These are phyloP conservation scores for Gallinago stenura DNA, from an alignment of 2,797 vertebrate genomes.

Conservation along the genomic window DNA sequence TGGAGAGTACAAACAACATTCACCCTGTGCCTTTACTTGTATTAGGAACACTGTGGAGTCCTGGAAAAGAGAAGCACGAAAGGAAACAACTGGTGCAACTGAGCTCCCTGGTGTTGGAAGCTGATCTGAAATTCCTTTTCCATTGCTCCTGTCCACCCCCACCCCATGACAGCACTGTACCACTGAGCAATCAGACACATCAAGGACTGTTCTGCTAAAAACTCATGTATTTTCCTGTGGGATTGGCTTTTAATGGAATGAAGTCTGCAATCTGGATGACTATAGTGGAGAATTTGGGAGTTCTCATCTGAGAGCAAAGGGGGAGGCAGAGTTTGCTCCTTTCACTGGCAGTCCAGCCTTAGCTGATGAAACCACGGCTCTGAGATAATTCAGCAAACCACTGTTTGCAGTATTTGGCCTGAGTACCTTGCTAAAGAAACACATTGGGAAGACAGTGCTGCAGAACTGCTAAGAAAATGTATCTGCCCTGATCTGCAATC, in stretches of 20 bases:
- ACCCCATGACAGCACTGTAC: neutral
- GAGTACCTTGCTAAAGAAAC: neutral
- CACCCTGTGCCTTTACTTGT: neutral
- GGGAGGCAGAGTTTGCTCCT: neutral
- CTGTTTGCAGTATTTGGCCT: neutral
- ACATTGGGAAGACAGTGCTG: neutral
- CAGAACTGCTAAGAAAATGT: neutral
- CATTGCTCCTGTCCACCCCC: neutral
- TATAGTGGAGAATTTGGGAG: neutral
- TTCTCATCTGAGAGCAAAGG: neutral
- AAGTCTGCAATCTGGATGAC: neutral
- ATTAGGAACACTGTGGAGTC: neutral
- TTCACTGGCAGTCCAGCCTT: neutral
- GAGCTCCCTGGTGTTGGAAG: neutral
- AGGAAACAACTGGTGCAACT: neutral
- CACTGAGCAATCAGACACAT: neutral
- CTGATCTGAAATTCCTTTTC: neutral
- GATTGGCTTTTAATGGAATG: neutral
- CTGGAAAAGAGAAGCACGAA: neutral
- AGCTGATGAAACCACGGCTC: neutral
- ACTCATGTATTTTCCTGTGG: neutral
- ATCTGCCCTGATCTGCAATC: neutral
- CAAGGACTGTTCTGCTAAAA: neutral
- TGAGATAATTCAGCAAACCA: neutral
- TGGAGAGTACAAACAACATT: neutral